These are phyloP conservation scores for Cromileptes altivelis DNA, from an alignment of 2,113 vertebrate genomes.

Conservation along the genomic window DNA sequence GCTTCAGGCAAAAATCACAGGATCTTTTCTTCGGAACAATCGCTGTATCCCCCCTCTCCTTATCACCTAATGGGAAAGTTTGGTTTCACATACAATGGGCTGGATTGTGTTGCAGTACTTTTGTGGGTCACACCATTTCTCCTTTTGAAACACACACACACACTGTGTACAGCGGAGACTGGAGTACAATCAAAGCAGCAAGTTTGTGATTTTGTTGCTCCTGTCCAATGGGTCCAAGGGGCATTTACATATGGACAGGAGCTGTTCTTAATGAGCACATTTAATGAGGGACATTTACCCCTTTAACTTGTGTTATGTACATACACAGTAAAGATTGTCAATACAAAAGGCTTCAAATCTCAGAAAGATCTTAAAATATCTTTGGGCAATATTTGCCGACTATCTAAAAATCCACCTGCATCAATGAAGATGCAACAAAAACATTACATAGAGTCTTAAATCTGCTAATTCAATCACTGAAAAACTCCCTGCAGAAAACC, in stretches of 20 bases:
- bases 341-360: not conserved
- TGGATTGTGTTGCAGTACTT: conserved; percentile 75
- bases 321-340: not conserved
- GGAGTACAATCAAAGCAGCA: conserved; percentile 22
- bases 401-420: no score
- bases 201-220: conserved; percentile 12
- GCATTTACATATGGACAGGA: not conserved
- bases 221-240: not conserved
- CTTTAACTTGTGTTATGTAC: not conserved
- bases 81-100: conserved; percentile 69
- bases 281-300: not conserved
- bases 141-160: conserved; percentile 12
- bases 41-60: conserved; percentile 31
- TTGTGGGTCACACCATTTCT: conserved; percentile 67
- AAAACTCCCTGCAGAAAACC: not conserved
- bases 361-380: not conserved
- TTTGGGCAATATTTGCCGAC: not conserved
- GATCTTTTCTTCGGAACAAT: conserved; percentile 66
- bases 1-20: conserved; percentile 69
- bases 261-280: not conserved
- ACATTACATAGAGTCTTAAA: no score
- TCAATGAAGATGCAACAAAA: not conserved
- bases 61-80: conserved; percentile 68
- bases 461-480: not conserved
- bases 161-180: conserved; percentile 12